phyloP scores from a whole-genome alignment of 2,888 invertebrate species.

The Operophtera brumata region DNA sequence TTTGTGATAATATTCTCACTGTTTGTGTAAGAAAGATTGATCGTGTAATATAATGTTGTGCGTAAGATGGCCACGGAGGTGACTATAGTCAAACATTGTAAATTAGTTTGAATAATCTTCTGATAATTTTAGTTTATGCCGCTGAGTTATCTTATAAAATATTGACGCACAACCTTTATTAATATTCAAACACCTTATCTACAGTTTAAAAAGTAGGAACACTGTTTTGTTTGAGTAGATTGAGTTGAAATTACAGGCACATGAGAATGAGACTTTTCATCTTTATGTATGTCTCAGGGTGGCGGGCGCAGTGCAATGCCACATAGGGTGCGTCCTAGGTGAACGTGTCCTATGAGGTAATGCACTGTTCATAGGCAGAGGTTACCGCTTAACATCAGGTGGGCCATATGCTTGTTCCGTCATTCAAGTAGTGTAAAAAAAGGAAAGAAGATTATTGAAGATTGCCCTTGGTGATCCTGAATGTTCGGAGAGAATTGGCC shows the following conservation, averaged over 20 bases:
- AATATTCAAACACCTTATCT: no score
- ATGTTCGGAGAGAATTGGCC: background rate
- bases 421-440: no score
- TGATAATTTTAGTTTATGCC: constrained; percentile 6
- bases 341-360: no score
- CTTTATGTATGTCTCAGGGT: no score
- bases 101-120: constrained; percentile 9
- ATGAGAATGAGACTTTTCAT: no score
- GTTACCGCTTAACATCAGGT: no score
- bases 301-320: no score
- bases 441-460: no score
- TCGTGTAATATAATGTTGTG: constrained; percentile 3
- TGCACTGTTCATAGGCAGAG: no score
- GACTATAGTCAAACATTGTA: constrained; percentile 8
- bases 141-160: background rate
- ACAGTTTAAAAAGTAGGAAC: background rate
- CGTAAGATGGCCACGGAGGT: background rate
- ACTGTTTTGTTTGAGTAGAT: background rate
- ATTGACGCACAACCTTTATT: background rate
- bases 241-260: no score
- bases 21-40: constrained; percentile 16
- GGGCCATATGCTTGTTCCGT: no score
- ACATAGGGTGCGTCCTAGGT: no score
- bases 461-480: background rate
- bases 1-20: background rate